Evolutionary conservation across 2,113 vertebrate species (phyloP).

Genomic region (Brachionichthys hirsutus): DNA sequence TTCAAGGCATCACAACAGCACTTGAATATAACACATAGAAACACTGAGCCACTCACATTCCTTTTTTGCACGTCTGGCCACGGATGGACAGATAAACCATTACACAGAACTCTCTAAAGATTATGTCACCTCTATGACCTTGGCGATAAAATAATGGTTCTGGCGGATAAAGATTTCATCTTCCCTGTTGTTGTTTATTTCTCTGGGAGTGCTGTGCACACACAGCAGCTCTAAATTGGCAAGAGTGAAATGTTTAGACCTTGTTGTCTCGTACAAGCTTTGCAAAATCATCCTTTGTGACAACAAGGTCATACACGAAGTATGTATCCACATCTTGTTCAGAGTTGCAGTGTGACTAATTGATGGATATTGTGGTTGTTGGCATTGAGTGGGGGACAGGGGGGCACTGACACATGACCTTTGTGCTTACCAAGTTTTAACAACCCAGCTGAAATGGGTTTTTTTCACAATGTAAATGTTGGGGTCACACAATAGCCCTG

Average conservation of each 20-base stretch:
- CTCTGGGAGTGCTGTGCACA: conserved; percentile 36
- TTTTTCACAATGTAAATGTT: too few species aligned
- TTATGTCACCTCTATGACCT: conserved; percentile 47
- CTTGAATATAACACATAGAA: conserved; percentile 15
- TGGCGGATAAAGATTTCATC: conserved; percentile 48
- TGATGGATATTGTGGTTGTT: conserved; percentile 9
- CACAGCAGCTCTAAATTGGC: conserved; percentile 55
- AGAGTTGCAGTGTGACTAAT: conserved; percentile 27
- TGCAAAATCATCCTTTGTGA: conserved; percentile 37
- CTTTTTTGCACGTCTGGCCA: background rate
- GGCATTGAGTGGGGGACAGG: background rate
- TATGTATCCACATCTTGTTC: conserved; percentile 28
- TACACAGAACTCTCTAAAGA: conserved; percentile 26
- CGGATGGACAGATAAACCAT: conserved; percentile 11
- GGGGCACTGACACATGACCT: background rate
- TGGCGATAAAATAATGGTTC: conserved; percentile 50
- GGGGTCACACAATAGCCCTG: too few species aligned
- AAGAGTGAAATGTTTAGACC: conserved; percentile 41
- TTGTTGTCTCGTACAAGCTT: conserved; percentile 41
- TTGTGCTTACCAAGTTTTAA: background rate
- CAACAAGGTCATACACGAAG: conserved; percentile 45
- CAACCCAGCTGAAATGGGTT: too few species aligned
- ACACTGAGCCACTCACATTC: conserved; percentile 7
- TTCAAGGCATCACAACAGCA: conserved; percentile 13
- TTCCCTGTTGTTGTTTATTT: conserved; percentile 45